Base-by-base conservation (phyloP, 1,140 invertebrate genomes). In the Euschistus heros region DNA sequence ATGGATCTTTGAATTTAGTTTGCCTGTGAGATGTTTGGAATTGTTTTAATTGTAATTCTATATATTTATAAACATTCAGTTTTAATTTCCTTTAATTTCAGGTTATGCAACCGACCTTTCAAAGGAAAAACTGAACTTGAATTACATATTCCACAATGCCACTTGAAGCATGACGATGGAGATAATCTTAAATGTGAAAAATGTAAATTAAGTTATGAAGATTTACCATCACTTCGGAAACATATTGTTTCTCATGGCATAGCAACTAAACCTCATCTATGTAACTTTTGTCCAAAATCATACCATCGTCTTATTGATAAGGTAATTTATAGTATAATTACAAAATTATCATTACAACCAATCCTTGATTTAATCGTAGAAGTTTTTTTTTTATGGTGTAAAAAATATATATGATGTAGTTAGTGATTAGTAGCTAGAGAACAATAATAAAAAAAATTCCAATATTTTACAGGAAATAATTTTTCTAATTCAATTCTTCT, bases 101-200 rank as follows among this genome's bases (percentile, higher is more conserved):
- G 55, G 17, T n/a, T 59, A 33, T 59, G 55, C 26, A 59, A 59
- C 26, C 55, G 55, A 24, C 55, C 55, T n/a, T 59, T 59, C 26
- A 59, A 59, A 59, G 55, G 55, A 6, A 24, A 24, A n/a, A 27
- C 3, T 59, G 55, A 59, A n/a, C 26, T 59, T 18, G 24, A 59
- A 5, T 33, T 59, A n/a, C 55, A 59, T 33, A n/a, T 59, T 18
- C 55, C 55, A 5, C 55, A 59, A 24, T 59, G 55, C 26, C 55
- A 59, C 26, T 24, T 59, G 3, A 18, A n/a, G 26, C 1, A 59
- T n/a, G 26, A 27, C 1, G 17, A 27, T 17, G 22, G n/a, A 24
- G 22, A 26, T 24, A 33, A 59, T 24, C 17, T 27, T 13, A 26
- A 59, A 24, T 59, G 55, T 15, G 2, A 4, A 20, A n/a, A 24